phyloP scores from a whole-genome alignment of 1,140 invertebrate genomes.

The Plectrocnemia conspersa region DNA sequence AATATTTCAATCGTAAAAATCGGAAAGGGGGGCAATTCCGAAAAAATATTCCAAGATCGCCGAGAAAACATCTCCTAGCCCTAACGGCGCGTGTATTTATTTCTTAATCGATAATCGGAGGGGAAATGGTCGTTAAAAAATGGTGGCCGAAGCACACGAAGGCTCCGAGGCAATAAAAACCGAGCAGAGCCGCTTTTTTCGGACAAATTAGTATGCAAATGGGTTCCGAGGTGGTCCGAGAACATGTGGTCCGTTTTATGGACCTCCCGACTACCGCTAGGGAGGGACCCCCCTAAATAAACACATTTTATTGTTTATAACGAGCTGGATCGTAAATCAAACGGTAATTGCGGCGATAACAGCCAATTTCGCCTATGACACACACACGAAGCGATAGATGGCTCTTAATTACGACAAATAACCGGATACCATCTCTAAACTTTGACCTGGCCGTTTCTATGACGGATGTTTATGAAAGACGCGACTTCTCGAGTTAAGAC shows the following conservation, averaged over 20 bases:
- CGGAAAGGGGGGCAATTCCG: neutral
- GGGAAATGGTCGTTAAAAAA: slow-evolving; percentile 24
- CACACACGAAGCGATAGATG: neutral
- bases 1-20: slow-evolving; percentile 32
- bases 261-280: slow-evolving; percentile 25
- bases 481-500: too few species aligned
- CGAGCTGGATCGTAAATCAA: slow-evolving; percentile 16
- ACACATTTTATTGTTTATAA: slow-evolving; percentile 26
- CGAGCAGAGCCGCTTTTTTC: slow-evolving; percentile 31
- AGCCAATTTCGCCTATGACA: slow-evolving; percentile 19
- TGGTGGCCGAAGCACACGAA: neutral
- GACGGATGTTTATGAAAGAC: too few species aligned
- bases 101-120: slow-evolving; percentile 26
- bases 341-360: slow-evolving; percentile 19
- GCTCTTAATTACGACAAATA: neutral
- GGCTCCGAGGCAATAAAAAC: slow-evolving; percentile 14
- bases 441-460: too few species aligned
- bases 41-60: neutral
- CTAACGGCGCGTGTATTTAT: slow-evolving; percentile 14
- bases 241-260: slow-evolving; percentile 26
- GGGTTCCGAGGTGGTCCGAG: slow-evolving; percentile 33
- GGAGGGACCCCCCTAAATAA: slow-evolving; percentile 13
- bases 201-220: slow-evolving; percentile 36
- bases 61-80: neutral
- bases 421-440: too few species aligned